Base-by-base conservation (phyloP, 2,888 invertebrate genomes). In the Melipona beecheii region DNA sequence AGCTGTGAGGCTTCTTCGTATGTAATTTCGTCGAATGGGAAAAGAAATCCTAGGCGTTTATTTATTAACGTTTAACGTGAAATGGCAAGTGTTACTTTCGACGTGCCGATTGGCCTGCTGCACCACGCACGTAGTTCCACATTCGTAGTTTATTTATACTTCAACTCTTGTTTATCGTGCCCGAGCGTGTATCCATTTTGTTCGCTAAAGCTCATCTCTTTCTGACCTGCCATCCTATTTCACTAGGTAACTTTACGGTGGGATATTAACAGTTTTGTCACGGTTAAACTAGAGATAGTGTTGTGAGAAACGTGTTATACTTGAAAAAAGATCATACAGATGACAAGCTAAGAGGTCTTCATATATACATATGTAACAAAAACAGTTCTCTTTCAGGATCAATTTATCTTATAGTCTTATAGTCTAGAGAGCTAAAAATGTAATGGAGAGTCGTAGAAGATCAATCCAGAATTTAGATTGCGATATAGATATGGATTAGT, bases 71-170 rank as follows among this genome's bases (percentile, higher is more conserved):
- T 9, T 4, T 5, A 21, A 43, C 13, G 27, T 15, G 50, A 49
- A 54, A 66, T 4, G 0, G 43, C 50, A 2, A 24, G 64, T 68
- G 52, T 72, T 68, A 49, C 21, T 71, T 72, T 60, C 80, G 66
- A 19, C 66, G 50, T 73, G 50, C 66, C 50, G 24, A 31, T 31
- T 15, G 56, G 72, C 36, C 9, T 73, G 15, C 50, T 52, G 52
- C 60, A 78, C 58, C 50, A 13, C 9, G 60, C 15, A 17, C 56
- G 56, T 36, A 43, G 68, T 69, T 68, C 31, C 24, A 21, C 17
- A 36, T 43, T 17, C n/a, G 21, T 72, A 68, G 31, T 36, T 83
- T 79, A 75, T 79, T 75, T 83, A 75, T 77, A 73, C 54, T 56
- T 50, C 66, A n/a, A 43, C 52, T 66, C 58, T 62, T 54, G n/a